Percentiles rank a stretch among this genome's conserved stretches.
These are phyloP conservation scores for Maconellicoccus hirsutus DNA, from an alignment of 1,140 invertebrate species.

Conservation along the genomic window DNA sequence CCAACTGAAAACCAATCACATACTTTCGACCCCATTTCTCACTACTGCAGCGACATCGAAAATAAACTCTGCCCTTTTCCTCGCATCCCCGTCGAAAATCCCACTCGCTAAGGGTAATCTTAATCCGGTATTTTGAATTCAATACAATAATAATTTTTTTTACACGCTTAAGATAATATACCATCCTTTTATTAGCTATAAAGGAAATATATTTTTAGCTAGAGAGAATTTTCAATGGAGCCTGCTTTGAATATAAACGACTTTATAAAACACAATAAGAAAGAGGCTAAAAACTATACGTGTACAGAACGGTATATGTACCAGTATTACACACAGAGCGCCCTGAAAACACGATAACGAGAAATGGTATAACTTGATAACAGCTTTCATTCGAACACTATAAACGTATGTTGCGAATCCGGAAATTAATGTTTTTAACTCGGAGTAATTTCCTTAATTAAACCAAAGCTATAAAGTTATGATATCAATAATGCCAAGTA, in stretches of 20 bases:
- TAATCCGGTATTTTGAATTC: constrained; percentile 5
- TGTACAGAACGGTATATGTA: neutral
- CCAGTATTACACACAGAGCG: neutral
- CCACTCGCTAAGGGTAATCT: no score
- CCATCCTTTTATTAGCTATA: neutral
- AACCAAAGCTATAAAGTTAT: constrained; percentile 1
- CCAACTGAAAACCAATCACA: no score
- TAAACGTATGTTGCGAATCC: neutral
- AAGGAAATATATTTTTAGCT: neutral
- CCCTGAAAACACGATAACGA: neutral
- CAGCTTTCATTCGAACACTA: neutral
- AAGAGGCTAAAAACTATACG: neutral
- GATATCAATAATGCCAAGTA: neutral
- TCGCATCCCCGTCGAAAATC: no score
- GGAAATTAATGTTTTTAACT: constrained; percentile 9
- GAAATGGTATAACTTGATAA: neutral
- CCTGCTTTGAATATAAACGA: neutral
- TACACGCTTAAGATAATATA: neutral
- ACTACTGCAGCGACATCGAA: no score
- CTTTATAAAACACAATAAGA: neutral
- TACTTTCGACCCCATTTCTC: no score
- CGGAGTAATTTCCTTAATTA: constrained; percentile 9
- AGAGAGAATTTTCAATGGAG: neutral
- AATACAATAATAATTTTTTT: neutral
- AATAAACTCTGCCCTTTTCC: no score